phyloP scores from a whole-genome alignment of 2,113 vertebrate genomes.

The Pristiophorus japonicus region DNA sequence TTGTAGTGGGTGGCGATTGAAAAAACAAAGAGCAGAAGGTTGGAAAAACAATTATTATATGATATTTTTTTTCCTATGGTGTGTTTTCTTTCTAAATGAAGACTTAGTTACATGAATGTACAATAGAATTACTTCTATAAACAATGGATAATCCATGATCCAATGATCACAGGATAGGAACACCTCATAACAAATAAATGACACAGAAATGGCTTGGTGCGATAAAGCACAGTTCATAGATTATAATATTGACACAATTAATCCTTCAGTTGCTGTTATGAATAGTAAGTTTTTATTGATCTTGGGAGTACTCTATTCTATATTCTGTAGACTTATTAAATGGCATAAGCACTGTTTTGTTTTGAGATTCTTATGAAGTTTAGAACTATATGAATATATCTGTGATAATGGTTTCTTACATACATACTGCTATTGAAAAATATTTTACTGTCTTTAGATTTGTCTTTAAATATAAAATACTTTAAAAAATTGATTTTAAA shows the following conservation, averaged over 20 bases:
- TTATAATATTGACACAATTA: constrained; percentile 24
- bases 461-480: neutral
- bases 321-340: neutral
- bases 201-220: neutral
- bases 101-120: constrained; percentile 10
- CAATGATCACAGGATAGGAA: constrained; percentile 6
- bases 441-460: neutral
- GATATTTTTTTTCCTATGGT: neutral
- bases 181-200: constrained; percentile 18
- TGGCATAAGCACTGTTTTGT: neutral
- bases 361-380: neutral
- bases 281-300: neutral
- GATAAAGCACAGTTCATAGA: constrained; percentile 25
- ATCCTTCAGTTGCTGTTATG: constrained; percentile 4
- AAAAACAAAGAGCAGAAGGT: neutral
- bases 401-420: neutral
- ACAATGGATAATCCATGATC: constrained; percentile 8
- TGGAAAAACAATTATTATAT: neutral
- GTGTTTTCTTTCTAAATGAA: neutral
- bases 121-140: constrained; percentile 28
- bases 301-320: neutral
- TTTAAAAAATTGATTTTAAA: neutral
- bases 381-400: neutral
- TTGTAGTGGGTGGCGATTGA: neutral
- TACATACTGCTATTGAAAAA: neutral